Base-by-base conservation (phyloP, 2,113 vertebrate genomes). In the Xyliphius kryptos region DNA sequence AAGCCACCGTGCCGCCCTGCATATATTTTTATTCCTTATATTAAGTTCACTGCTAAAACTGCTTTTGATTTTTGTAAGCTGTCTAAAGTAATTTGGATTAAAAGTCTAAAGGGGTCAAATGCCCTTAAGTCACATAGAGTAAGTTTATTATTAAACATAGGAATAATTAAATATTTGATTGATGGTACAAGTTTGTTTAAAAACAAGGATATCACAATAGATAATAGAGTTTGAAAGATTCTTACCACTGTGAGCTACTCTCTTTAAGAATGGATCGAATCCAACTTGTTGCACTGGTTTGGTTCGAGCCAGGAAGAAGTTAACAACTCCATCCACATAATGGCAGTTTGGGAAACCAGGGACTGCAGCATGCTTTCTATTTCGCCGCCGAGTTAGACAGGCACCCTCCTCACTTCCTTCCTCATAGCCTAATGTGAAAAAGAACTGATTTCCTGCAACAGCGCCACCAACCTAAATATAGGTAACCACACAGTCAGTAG, bases 221-320 rank as follows among this genome's bases (percentile, higher is more conserved):
- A 14, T 9, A 38, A 20, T 51, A 5, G 21, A 47, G 0, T 52
- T 52, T 9, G 3, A 41, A 62, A 6, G n/a, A 56, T 32, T 32
- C 70, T 63, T 66, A 88, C 87, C 89, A 67, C 75, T 63, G 50
- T 89, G 89, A 5, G 79, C 87, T 14, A 86, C 79, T 17, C 85
- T 66, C 6, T 78, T 74, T 37, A 89, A 79, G 10, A 68, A 69
- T 3, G 87, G 86, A 53, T 88, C 87, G 13, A 88, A 91, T 37
- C 85, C 83, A 46, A 87, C 83, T 6, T 17, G 77, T 14, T 37
- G 78, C n/a, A 81, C 74, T 0, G 75, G 62, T 12, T 87, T 81
- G 0, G 87, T 88, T 58, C 83, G 82, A 15, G 85, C 87, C 68
- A 89, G 75, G 60, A 89, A 90, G 73, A 85, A 90, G 73, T 89